Conservation (phyloP, 2,113 vertebrate species). For the Marmota monax region DNA sequence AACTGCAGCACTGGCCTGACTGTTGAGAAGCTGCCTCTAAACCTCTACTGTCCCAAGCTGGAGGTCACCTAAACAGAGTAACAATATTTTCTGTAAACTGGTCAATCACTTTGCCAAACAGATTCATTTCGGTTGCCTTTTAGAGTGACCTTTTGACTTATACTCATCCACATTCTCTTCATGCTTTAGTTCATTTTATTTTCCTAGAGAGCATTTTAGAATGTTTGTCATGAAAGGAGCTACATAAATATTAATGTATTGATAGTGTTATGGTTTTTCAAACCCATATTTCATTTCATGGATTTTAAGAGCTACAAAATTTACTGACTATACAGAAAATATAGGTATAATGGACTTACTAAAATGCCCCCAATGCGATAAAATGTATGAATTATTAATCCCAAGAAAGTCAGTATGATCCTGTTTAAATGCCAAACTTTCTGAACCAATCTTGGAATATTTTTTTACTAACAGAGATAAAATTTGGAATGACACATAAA, state of each 20-base stretch:
- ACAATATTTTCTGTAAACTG: slow-evolving; percentile 49
- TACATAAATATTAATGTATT: slow-evolving; percentile 90
- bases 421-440: slow-evolving; percentile 79
- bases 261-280: slow-evolving; percentile 86
- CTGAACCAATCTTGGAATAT: slow-evolving; percentile 34
- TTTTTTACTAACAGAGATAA: slow-evolving; percentile 15
- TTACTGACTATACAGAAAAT: slow-evolving; percentile 88
- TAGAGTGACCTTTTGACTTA: slow-evolving; percentile 81
- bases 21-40: neutral
- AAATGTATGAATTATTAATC: slow-evolving; percentile 89
- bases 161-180: slow-evolving; percentile 80
- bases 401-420: slow-evolving; percentile 70
- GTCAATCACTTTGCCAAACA: slow-evolving; percentile 59
- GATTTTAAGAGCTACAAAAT: slow-evolving; percentile 88
- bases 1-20: neutral
- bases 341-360: slow-evolving; percentile 85
- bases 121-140: slow-evolving; percentile 76
- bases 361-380: slow-evolving; percentile 85
- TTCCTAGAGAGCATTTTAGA: slow-evolving; percentile 82
- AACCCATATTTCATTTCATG: slow-evolving; percentile 87
- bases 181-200: slow-evolving; percentile 85
- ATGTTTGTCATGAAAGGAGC: slow-evolving; percentile 87
- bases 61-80: slow-evolving; percentile 8
- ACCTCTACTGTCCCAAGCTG: neutral
- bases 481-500: slow-evolving; percentile 44